A percentile compares a stretch with the other conserved stretches of the same genome.
These are phyloP conservation scores for Zenarchopterus dispar DNA, from an alignment of 2,797 vertebrate genomes.

Conservation along the genomic window DNA sequence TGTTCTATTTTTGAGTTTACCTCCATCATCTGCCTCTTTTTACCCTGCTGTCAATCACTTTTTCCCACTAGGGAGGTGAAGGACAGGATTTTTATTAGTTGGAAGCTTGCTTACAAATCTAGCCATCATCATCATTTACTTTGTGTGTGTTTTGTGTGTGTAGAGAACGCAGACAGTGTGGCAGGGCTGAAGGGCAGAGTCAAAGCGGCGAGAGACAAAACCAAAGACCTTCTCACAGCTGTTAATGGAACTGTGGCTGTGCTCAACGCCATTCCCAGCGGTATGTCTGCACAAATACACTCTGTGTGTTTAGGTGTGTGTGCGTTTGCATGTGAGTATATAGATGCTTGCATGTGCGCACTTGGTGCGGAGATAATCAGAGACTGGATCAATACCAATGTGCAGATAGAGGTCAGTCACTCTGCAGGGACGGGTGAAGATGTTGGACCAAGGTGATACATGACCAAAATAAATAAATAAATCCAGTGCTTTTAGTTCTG, in stretches of 20 bases:
- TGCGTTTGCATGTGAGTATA: background rate
- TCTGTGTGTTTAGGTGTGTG: background rate
- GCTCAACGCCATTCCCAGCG: slow-evolving; percentile 88
- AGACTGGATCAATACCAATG: slow-evolving; percentile 58
- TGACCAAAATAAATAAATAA: slow-evolving; percentile 15
- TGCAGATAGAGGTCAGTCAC: slow-evolving; percentile 53
- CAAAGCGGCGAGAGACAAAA: slow-evolving; percentile 86
- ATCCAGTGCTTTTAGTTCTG: background rate
- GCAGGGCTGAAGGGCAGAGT: slow-evolving; percentile 83
- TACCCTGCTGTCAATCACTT: slow-evolving; percentile 23
- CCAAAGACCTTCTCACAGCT: slow-evolving; percentile 84
- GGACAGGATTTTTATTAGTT: slow-evolving; percentile 24
- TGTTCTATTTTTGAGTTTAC: no score
- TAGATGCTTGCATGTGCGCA: background rate
- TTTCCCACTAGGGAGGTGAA: slow-evolving; percentile 16
- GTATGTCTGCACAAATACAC: slow-evolving; percentile 75
- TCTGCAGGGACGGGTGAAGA: slow-evolving; percentile 14
- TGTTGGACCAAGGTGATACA: slow-evolving; percentile 15
- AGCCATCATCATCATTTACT: slow-evolving; percentile 28
- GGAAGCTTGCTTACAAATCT: slow-evolving; percentile 5
- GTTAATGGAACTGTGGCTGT: slow-evolving; percentile 90
- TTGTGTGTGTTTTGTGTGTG: slow-evolving; percentile 23
- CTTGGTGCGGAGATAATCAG: slow-evolving; percentile 33
- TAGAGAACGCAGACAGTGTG: slow-evolving; percentile 86
- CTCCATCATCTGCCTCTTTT: slow-evolving; percentile 4